Conservation (phyloP, 2,888 invertebrate species). For the Phasia obesa region DNA sequence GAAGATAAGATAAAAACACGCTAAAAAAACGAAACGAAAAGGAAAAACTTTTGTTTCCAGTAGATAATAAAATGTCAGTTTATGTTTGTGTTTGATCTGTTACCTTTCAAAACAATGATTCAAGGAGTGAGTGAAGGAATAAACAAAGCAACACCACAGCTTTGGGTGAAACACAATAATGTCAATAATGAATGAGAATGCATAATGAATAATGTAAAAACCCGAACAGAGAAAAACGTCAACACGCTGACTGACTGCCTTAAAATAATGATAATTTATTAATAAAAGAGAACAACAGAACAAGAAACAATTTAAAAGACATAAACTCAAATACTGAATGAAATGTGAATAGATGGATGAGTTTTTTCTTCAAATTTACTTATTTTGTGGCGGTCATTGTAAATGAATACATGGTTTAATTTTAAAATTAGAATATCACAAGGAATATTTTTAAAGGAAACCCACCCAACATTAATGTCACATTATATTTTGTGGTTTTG, state of each 20-base stretch:
- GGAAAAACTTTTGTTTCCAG: constrained; percentile 12
- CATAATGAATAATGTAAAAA: constrained; percentile 30
- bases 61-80: constrained; percentile 55
- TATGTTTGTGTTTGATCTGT: constrained; percentile 52
- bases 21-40: background rate
- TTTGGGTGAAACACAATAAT: constrained; percentile 19
- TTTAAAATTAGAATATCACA: constrained; percentile 19
- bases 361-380: background rate
- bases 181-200: constrained; percentile 48
- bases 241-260: constrained; percentile 40
- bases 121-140: background rate
- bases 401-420: constrained; percentile 51
- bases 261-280: constrained; percentile 49
- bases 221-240: constrained; percentile 1
- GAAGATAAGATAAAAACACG: constrained; percentile 11
- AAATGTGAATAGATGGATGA: constrained; percentile 22
- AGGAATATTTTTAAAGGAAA: constrained; percentile 6
- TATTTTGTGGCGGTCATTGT: constrained; percentile 25
- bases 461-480: no score
- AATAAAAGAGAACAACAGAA: constrained; percentile 2
- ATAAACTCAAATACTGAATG: background rate
- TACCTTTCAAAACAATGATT: constrained; percentile 40
- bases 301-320: background rate
- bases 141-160: constrained; percentile 23
- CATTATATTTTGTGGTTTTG: no score